Evolutionary conservation across 2,797 vertebrate genomes (phyloP), one percentile per base, ranked within the genome.

Genomic region (Tangara arthus): DNA sequence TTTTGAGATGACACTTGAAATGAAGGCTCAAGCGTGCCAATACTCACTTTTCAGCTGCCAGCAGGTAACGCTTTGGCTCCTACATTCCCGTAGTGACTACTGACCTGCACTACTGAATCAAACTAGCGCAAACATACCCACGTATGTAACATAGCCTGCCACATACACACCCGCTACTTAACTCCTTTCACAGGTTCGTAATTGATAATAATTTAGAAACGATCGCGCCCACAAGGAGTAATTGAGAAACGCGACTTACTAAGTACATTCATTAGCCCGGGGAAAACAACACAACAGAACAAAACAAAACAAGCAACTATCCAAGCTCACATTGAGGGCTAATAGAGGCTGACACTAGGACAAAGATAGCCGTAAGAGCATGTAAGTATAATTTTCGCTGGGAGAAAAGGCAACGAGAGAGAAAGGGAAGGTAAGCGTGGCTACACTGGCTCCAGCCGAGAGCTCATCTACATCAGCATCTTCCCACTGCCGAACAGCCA

Each of bases 401-500:
- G 11, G 8, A 57, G 30, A 34, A 60, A 81, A 70, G 5, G 23
- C 37, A 26, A 17, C 0, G 21, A 49, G 20, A 4, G 24, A 60
- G 30, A 35, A n/a, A 42, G 2, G 15, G 35, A 28, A 50, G 8
- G 6, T 2, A 23, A 12, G 26, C 6, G 27, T 2, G 2, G 55
- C 2, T 2, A 12, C 27, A 28, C 13, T 0, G 16, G 15, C 53
- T 32, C 16, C 81, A 23, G 12, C 4, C 39, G 4, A 42, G 4
- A 64, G 20, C 26, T 27, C 41, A 3, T 12, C 11, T 1, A 1
- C 8, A 20, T 0, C 8, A 0, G 27, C 3, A 5, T 0, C 49
- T 18, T 11, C 15, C 7, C 18, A 1, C 19, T 3, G 32, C 8
- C 0, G 30, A 35, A 2, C 2, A 32, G n/a, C 30, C 52, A 2